Evolutionary conservation across 2,888 invertebrate species (phyloP), one percentile per base, ranked within the genome.

Genomic region (Drosophila algonquin): DNA sequence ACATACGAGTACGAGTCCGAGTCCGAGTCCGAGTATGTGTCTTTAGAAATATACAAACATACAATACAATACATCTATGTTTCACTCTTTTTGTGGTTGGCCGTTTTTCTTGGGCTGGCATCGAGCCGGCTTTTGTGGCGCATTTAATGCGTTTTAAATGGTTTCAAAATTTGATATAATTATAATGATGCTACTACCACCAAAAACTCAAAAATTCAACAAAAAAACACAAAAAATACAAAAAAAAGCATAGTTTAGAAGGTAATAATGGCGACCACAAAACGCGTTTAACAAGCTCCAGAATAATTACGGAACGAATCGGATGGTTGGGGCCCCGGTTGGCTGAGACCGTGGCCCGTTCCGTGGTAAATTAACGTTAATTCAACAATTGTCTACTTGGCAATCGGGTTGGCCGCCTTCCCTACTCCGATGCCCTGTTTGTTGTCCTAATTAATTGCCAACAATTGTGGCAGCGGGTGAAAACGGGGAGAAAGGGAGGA

Each of bases 111-210:
- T 59, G 67, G 47, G 44, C n/a, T 52, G 10, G 16, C 53, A 71
- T 46, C 55, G 51, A 56, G 55, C 51, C 5, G 12, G 35, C 69
- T 57, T 62, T 65, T 81, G 75, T 69, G 75, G 67, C 69, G 80
- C 83, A 76, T 87, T 89, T 88, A 89, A 89, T 89, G 86, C 81
- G 88, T 86, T 88, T 89, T 87, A 89, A 89, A 89, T 89, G 88
- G 86, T 89, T 87, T 76, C 78, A 83, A 87, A 87, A 89, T 87
- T 87, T 89, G 87, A 83, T 87, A 80, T 87, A 89, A 87, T 87
- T 89, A 89, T 89, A 83, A 89, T 87, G 83, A 87, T 65, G 78
- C 80, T 76, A 76, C 79, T 76, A 68, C 68, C 68, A 59, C 59
- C 44, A 46, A 56, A 50, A 30, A 12, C 14, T 40, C 46, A 55